These are phyloP conservation scores for Thaleichthys pacificus DNA, from an alignment of 2,797 vertebrate genomes.

Conservation along the genomic window DNA sequence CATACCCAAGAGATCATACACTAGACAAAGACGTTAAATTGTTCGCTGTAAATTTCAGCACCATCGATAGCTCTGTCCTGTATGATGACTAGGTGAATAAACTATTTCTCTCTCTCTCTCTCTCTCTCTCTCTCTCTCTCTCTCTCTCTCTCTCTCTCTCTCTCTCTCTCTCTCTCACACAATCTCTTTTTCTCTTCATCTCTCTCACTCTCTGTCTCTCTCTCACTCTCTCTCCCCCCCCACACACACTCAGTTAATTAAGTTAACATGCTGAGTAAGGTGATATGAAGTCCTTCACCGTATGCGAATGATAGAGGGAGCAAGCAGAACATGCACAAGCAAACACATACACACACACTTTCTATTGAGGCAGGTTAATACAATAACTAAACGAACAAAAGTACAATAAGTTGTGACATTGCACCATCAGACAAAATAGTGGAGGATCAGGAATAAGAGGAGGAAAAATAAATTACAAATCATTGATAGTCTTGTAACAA, in stretches of 20 bases:
- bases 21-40: neutral
- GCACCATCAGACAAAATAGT: conserved; percentile 28
- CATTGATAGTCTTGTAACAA: neutral
- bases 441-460: neutral
- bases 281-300: conserved; percentile 31
- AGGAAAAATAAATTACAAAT: neutral
- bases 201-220: neutral
- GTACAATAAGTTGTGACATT: conserved; percentile 39
- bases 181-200: neutral
- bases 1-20: neutral
- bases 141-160: neutral
- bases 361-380: neutral
- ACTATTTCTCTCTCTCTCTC: neutral
- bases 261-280: conserved; percentile 59
- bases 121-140: neutral
- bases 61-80: neutral
- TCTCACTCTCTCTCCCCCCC: neutral
- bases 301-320: conserved; percentile 33
- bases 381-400: conserved; percentile 28
- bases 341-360: neutral
- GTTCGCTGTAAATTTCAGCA: too few species aligned
- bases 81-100: neutral
- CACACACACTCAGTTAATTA: conserved; percentile 46
- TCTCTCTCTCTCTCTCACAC: neutral
- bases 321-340: neutral